Evolutionary conservation across 2,888 invertebrate species (phyloP), one percentile per base, ranked within the genome.

Genomic region (Noctua janthina): DNA sequence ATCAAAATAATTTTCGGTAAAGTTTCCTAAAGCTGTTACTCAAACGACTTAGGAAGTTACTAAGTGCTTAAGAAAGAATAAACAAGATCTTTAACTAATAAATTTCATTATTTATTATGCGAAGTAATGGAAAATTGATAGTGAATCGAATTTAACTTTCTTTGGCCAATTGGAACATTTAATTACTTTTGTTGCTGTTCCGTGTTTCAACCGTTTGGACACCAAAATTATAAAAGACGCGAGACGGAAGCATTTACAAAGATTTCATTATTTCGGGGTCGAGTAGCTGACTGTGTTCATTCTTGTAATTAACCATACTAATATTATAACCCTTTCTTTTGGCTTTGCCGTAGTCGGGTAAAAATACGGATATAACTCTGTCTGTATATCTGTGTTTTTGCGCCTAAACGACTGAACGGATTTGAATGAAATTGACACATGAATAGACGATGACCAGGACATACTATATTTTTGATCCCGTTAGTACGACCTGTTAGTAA

Each of bases 21-120:
- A 88, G 49, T 86, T 88, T 64, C 70, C 11, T 67, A 70, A 87
- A 85, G 88, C 86, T 81, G 85, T 78, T 85, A 68, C 64, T 74
- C 70, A 46, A 49, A 82, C 72, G 71, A 74, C 77, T 88, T 80
- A 79, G 66, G 76, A 79, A 85, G 88, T 85, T 85, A 75, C 62
- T 20, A 74, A 85, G 81, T 72, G 78, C 78, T 88, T 85, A 67
- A 68, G 74, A 81, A 85, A 85, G 74, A 88, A 88, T 86, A 85
- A 88, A 86, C 88, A 86, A 88, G 86, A 77, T 76, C n/a, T 85
- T 76, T 78, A 73, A 74, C 56, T 62, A 78, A 74, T 79, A 79
- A 78, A 81, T 56, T 85, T 72, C 66, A 64, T 85, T 84, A 85
- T 87, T 86, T 85, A 85, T 70, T 74, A 79, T 39, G 49, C 74